Evolutionary conservation across 1,140 invertebrate genomes (phyloP).

Genomic region (Sarcophaga bullata): DNA sequence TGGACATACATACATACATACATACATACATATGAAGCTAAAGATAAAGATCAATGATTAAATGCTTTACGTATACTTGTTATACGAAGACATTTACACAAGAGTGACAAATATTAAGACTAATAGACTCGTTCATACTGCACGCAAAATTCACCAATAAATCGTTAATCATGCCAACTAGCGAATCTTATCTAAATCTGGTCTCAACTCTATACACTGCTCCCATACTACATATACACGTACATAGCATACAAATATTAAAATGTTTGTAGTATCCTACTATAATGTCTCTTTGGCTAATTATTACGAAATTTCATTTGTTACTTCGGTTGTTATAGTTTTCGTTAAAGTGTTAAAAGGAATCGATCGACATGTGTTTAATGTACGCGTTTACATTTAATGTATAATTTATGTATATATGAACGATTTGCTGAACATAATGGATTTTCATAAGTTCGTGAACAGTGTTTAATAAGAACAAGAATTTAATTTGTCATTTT

Average conservation of each 20-base stretch:
- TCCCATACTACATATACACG: too few species aligned
- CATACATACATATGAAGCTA: too few species aligned
- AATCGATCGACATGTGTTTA: background rate
- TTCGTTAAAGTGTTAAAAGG: constrained; percentile 5
- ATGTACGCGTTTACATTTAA: background rate
- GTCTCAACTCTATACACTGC: background rate
- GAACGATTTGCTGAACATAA: background rate
- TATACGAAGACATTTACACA: constrained; percentile 16
- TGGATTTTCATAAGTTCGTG: background rate
- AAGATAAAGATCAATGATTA: constrained; percentile 24
- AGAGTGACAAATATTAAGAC: constrained; percentile 19
- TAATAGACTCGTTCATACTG: constrained; percentile 9
- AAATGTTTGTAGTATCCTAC: background rate
- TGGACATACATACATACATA: too few species aligned
- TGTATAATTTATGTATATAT: constrained; percentile 10
- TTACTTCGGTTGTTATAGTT: too few species aligned
- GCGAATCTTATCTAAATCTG: constrained; percentile 7
- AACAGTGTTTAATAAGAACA: background rate
- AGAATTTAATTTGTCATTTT: background rate
- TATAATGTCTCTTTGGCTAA: background rate
- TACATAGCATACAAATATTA: too few species aligned
- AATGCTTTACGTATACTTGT: constrained; percentile 3
- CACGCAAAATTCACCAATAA: constrained; percentile 5
- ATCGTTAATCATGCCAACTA: background rate
- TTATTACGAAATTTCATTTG: background rate